Evolutionary conservation across 2,797 vertebrate species (phyloP), one percentile per base, ranked within the genome.

Genomic region (Manis pentadactyla): DNA sequence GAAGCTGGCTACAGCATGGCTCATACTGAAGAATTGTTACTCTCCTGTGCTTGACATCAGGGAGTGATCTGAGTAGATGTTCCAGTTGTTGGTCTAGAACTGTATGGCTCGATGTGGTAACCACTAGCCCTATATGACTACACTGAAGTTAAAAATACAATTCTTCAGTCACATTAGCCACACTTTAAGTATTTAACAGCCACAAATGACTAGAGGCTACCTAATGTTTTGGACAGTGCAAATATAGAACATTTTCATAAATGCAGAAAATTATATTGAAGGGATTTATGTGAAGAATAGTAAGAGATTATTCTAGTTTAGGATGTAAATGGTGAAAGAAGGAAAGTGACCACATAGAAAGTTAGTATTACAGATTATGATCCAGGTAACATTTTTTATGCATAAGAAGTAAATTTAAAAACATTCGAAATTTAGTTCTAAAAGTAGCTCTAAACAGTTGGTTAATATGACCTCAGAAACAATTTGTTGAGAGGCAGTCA

Each of bases 331-430:
- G 34, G 34, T 59, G 53, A 78, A 90, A 82, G 13, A n/a, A 55
- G 84, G 46, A 93, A 42, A 37, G 46, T 27, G 51, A 64, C 78
- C 46, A 25, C 81, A 81, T 27, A 89, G 42, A 78, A 66, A 94
- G 90, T 66, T 69, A 51, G 25, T 31, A 0, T 74, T 39, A 31
- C 1, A n/a, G 69, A 61, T 74, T 37, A 34, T 29, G 64, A 83
- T 34, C 34, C 34, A 59, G 68, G 18, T 85, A 34, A 73, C n/a
- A 4, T 64, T 77, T 84, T 75, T 95, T 59, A 68, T 78, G 55
- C 49, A 29, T 59, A 42, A 90, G 37, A 59, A 96, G 27, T 93
- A 53, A 53, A 78, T 79, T 75, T 1, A 82, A 63, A 90, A 93
- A 77, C 55, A 18, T 34, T 82, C 6, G 46, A 15, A 92, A 85